A percentile compares a stretch with the other conserved stretches of the same genome.
These are phyloP conservation scores for Dorcus parallelipipedus DNA, from an alignment of 2,888 invertebrate species.

Conservation along the genomic window DNA sequence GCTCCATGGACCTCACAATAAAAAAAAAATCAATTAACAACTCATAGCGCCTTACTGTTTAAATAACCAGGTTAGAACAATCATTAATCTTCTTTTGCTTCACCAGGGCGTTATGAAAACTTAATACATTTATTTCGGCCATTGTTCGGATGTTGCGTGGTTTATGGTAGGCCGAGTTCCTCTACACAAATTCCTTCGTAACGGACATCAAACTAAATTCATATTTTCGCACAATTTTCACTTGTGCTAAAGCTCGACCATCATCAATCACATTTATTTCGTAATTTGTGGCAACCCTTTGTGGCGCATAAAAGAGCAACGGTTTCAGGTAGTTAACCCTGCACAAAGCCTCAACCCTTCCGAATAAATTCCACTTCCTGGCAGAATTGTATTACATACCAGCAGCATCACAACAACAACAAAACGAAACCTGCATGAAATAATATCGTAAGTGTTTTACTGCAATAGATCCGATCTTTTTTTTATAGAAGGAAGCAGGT, in stretches of 20 bases:
- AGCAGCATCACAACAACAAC: too few relatives aligned
- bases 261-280: slow-evolving; percentile 4
- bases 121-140: not conserved
- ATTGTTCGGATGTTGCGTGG: not conserved
- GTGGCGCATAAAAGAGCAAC: slow-evolving; percentile 1
- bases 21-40: not conserved
- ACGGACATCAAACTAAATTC: too few relatives aligned
- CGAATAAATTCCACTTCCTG: not conserved
- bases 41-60: not conserved
- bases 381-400: too few relatives aligned
- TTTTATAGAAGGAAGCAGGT: too few relatives aligned
- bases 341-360: slow-evolving; percentile 18
- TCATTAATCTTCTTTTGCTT: not conserved
- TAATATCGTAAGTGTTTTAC: too few relatives aligned
- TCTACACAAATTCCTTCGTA: too few relatives aligned
- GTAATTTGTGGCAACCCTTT: slow-evolving; percentile 8
- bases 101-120: not conserved
- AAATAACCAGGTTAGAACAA: not conserved
- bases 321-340: slow-evolving; percentile 25
- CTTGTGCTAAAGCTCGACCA: not conserved
- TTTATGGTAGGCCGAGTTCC: not conserved
- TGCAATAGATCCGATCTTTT: too few relatives aligned
- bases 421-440: too few relatives aligned
- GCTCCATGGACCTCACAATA: too few relatives aligned
- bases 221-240: not conserved